Base-by-base conservation (phyloP, 2,888 invertebrate species). In the Clusia tigrina region DNA sequence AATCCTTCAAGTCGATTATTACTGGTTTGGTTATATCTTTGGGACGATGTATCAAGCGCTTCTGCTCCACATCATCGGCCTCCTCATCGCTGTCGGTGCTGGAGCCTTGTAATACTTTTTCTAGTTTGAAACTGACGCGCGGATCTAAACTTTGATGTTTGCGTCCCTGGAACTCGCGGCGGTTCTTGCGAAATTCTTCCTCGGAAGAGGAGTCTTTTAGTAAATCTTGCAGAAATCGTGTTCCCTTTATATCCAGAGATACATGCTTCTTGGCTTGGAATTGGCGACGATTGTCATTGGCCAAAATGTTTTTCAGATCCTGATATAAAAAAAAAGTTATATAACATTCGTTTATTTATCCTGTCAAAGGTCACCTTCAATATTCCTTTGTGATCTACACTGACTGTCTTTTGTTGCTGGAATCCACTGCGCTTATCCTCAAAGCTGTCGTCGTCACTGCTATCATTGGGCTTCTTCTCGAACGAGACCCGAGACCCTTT, bases 251-350 rank as follows among this genome's bases (percentile, higher is more conserved):
- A 55, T 84, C 84, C 18, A 84, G 66, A 3, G 84, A 84, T 1
- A 84, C 84, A 68, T 84, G 85, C 64, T 84, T 84, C 60, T 84
- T 84, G 10, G 83, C 79, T 77, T 84, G 84, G 70, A 83, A 84
- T 64, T 81, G 80, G 1, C 79, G 77, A 0, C 84, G 81, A 73
- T 83, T 83, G 52, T 84, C 82, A 66, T 74, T 79, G 58, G 81
- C 82, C 55, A 84, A 71, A 60, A 83, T 80, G 55, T 81, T 77
- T 56, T 78, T 79, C 48, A 84, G 70, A 67, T 84, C 84, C 81
- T 79, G 24, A 15, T 56, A 58, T 10, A 58, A 52, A 20, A 37
- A 10, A 38, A 57, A n/a, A 18, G 9, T 56, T 10, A 24, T 1
- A 1, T n/a, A 32, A 61, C 26, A 20, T 2, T 17, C 10, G 5